Base-by-base conservation (phyloP, 2,888 invertebrate species). In the Heliconius charithonia region DNA sequence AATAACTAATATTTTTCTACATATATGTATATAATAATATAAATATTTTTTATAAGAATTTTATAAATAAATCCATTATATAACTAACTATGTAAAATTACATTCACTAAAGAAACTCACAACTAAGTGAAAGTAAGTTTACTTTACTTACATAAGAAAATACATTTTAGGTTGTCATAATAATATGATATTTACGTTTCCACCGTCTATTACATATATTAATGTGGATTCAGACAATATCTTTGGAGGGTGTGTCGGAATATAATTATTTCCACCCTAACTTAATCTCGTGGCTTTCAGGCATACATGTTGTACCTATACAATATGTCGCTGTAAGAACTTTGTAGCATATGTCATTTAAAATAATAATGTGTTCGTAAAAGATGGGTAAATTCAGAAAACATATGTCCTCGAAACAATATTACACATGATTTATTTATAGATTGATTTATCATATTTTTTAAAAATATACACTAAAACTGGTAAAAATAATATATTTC, bases 271-370 rank as follows among this genome's bases (percentile, higher is more conserved):
- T 62, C 59, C 59, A 62, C 41, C 27, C 78, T 56, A 67, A 69
- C 62, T 62, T 74, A 78, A 78, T 74, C 62, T 78, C 74, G 74
- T 29, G 69, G 78, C 66, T 74, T 78, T 78, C 67, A 67, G 37
- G 41, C 65, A 69, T 69, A 13, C 37, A 37, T 59, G 12, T 3
- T 56, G n/a, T n/a, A n/a, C n/a, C n/a, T n/a, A 22, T 22, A 19
- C 37, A 10, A 59, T 69, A 76, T 59, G 22, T n/a, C 4, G 71
- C 27, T 29, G 22, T 72, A 59, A 32, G 59, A 72, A 72, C 56
- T 32, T 32, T 3, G 56, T 72, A 56, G 56, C 72, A 16, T 16
- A 59, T 32, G n/a, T 72, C 32, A 72, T 59, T 32, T 56, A 25
- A 59, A 59, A 16, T 59, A 72, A 59, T 32, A n/a, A 22, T n/a